A percentile compares a stretch with the other conserved stretches of the same genome.
These are phyloP conservation scores for Panthera tigris DNA, from an alignment of 2,113 vertebrate genomes.

Conservation along the genomic window DNA sequence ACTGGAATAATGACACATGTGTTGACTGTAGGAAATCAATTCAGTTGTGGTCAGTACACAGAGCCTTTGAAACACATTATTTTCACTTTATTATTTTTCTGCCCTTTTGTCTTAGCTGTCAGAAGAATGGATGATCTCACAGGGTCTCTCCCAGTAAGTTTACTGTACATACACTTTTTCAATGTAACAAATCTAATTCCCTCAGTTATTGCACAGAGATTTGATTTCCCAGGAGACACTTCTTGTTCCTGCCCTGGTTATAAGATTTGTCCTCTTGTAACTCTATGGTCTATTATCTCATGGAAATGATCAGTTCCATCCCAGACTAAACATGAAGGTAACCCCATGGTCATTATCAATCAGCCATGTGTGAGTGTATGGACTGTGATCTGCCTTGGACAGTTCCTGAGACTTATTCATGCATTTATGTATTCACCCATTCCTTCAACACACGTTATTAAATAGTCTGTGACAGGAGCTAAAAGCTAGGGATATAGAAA, in stretches of 20 bases:
- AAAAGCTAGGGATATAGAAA: neutral
- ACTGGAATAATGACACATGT: neutral
- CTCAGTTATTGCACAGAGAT: neutral
- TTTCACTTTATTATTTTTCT: neutral
- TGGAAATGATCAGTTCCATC: neutral
- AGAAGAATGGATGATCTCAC: neutral
- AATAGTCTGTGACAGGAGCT: neutral
- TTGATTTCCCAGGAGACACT: constrained; percentile 12
- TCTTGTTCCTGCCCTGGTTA: neutral
- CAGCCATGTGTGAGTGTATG: neutral
- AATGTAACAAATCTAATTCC: neutral
- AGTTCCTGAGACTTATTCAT: neutral
- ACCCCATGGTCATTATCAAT: neutral
- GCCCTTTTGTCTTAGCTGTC: neutral
- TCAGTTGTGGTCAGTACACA: neutral
- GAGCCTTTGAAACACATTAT: neutral
- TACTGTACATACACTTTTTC: neutral
- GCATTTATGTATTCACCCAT: neutral
- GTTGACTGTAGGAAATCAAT: neutral
- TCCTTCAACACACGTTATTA: neutral
- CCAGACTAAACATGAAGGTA: neutral
- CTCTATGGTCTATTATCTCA: neutral
- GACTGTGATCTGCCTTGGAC: neutral
- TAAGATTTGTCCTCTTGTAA: neutral
- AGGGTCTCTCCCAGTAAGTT: neutral